Evolutionary conservation across 1,140 invertebrate species (phyloP), one percentile per base, ranked within the genome.

Genomic region (Drosophila nasuta): DNA sequence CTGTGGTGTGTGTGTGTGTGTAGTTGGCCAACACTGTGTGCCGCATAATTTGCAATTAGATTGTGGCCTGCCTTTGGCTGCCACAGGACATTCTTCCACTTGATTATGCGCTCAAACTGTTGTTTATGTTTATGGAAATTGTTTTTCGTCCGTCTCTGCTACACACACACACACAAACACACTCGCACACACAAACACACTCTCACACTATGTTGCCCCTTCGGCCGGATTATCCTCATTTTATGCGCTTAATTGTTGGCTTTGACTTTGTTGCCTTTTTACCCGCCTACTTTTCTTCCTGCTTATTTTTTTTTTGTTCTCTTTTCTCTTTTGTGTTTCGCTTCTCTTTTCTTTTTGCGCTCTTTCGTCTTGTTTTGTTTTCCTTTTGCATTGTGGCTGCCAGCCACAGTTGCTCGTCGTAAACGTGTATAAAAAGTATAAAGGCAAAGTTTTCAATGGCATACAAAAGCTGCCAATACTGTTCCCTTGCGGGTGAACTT

Each of bases 51-150:
- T 87, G 82, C 79, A 82, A 86, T 87, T 87, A 82, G 63, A 72
- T 86, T 86, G 82, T 57, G 67, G 58, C 51, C 17, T 8, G 38
- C 25, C 45, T 17, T 6, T 20, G n/a, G 20, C 30, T 57, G 43
- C 67, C 67, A 46, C 35, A 58, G 56, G 17, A 60, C 57, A 59
- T 56, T 65, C 63, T 63, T 58, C 75, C 54, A 75, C 82, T 81
- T 85, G 82, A 81, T 81, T 86, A 76, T 86, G 78, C 82, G 68
- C 76, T 75, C 62, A 63, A 72, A 86, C 70, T 81, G 83, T 88
- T 87, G 73, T 88, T 80, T 75, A 77, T 87, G 80, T 77, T 88
- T 87, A 87, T 87, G 83, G 73, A 87, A 87, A 88, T 87, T 88
- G 68, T 77, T 77, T 88, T 79, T 51, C 54, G 35, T 56, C 25